Base-by-base conservation (phyloP, 2,797 vertebrate genomes). In the Platalea minor region DNA sequence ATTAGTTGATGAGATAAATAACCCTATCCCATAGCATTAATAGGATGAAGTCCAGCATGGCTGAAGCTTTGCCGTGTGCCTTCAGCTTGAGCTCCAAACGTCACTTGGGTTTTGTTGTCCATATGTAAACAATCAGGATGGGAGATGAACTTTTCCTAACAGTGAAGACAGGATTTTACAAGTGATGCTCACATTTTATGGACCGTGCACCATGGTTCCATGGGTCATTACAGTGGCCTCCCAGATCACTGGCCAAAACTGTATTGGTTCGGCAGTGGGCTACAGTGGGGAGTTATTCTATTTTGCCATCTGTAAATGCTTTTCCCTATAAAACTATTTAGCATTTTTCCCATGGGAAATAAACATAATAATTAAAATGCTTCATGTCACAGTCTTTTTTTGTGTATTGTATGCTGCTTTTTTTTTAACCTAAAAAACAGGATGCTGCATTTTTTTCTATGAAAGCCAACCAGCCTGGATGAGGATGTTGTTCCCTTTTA, bases 1-100 rank as follows among this genome's bases (percentile, higher is more conserved):
- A 57, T 77, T 89, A 57, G 23, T 46, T 53, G 60, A 53, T 73
- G 56, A 91, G 84, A 85, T 90, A 91, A 91, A 91, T 85, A 87
- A 31, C 56, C 31, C 39, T 77, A 37, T 76, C 61, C 43, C 35
- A 21, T 19, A 46, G 41, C n/a, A 70, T 85, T 91, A 91, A 57
- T 33, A 92, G 60, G 87, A 74, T 85, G n/a, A 91, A 91, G 64
- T 83, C 81, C 76, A 75, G 60, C 9, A 7, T 0, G 7, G 37
- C 59, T 64, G 70, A 85, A 88, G 57, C 75, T 91, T 93, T 51
- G 37, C 29, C 6, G 2, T 16, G 11, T 65, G 69, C 48, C 33
- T 51, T 89, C 35, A 61, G 11, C 54, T 73, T 78, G 29, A 76
- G 59, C 45, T 96, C 31, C 37, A 68, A 9, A 53, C 0, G 0